These are phyloP conservation scores for Synanceia verrucosa DNA, from an alignment of 2,797 vertebrate species.

Conservation along the genomic window DNA sequence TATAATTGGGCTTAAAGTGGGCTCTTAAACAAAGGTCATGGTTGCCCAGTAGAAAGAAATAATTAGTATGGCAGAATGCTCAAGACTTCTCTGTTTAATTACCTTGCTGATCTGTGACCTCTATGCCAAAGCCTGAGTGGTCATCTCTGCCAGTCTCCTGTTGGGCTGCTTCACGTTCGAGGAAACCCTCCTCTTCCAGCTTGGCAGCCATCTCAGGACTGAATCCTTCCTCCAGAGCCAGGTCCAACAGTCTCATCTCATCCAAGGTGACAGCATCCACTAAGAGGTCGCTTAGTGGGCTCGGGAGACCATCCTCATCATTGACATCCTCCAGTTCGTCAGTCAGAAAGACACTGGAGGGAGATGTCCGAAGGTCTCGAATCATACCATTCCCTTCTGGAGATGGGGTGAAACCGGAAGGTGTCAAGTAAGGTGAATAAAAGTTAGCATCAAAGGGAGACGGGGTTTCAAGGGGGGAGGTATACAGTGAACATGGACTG, in stretches of 20 bases:
- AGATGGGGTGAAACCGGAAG: slow-evolving; percentile 4
- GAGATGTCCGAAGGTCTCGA: slow-evolving; percentile 8
- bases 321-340: slow-evolving; percentile 29
- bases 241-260: slow-evolving; percentile 89
- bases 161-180: background rate
- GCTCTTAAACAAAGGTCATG: background rate
- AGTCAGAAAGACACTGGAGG: slow-evolving; percentile 27
- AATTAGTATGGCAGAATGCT: background rate
- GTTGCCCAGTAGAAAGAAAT: background rate
- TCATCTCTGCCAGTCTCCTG: slow-evolving; percentile 5
- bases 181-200: slow-evolving; percentile 68
- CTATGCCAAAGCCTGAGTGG: background rate
- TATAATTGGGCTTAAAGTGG: no score
- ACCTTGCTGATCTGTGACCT: slow-evolving; percentile 39
- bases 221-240: slow-evolving; percentile 89
- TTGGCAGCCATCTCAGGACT: slow-evolving; percentile 85
- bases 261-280: slow-evolving; percentile 85
- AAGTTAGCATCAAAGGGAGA: slow-evolving; percentile 6
- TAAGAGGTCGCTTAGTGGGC: slow-evolving; percentile 62
- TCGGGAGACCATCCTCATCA: slow-evolving; percentile 71
- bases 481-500: background rate
- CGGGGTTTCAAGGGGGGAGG: background rate
- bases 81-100: background rate
- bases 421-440: background rate
- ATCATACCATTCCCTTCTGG: background rate